phyloP scores from a whole-genome alignment of 2,113 vertebrate species.

The Sterrhoptilus dennistouni region DNA sequence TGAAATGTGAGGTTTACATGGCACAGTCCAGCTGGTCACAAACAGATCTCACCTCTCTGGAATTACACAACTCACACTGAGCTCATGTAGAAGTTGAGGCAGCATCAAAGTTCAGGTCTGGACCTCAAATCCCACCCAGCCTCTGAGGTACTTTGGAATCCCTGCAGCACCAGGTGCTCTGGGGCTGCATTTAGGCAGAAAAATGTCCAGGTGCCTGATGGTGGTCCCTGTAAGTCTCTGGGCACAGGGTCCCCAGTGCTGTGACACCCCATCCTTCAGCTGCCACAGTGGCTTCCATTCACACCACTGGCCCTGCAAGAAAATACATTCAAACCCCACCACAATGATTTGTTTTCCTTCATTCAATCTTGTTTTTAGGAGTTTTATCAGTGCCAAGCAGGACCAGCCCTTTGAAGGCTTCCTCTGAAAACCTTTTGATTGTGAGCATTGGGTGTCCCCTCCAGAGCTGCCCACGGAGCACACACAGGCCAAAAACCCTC shows the following conservation, averaged over 20 bases:
- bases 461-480: neutral
- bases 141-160: neutral
- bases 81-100: neutral
- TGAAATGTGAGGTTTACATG: neutral
- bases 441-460: neutral
- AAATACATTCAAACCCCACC: neutral
- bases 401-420: neutral
- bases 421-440: neutral
- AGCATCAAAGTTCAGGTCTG: neutral
- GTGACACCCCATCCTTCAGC: neutral
- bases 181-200: neutral
- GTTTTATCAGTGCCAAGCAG: neutral
- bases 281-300: neutral
- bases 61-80: neutral
- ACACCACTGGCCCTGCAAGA: neutral
- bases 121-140: neutral
- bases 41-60: neutral
- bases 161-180: neutral
- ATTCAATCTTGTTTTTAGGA: neutral
- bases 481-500: neutral
- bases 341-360: neutral
- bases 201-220: neutral
- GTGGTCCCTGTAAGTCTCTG: neutral
- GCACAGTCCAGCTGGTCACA: neutral
- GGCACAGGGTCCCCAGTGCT: neutral